These are phyloP conservation scores for Embiotoca jacksoni DNA, from an alignment of 2,113 vertebrate species.

Conservation along the genomic window DNA sequence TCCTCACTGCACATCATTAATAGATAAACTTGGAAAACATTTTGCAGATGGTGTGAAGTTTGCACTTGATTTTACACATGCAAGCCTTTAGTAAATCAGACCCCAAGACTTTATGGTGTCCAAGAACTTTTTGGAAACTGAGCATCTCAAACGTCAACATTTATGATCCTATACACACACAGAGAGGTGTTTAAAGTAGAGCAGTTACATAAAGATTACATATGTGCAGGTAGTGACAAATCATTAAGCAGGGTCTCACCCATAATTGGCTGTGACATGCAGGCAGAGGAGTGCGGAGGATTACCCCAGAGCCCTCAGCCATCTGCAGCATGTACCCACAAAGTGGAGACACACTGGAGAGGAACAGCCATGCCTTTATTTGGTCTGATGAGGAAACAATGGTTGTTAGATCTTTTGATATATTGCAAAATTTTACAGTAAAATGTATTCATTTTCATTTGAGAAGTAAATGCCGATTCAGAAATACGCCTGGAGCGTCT, in stretches of 20 bases:
- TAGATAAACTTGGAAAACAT: no score
- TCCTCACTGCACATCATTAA: no score
- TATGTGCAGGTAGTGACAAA: neutral
- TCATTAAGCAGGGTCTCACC: slow-evolving; percentile 60
- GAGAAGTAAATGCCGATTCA: neutral
- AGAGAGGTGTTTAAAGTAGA: slow-evolving; percentile 14
- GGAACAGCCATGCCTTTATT: slow-evolving; percentile 64
- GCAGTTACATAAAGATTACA: slow-evolving; percentile 3
- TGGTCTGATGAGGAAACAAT: slow-evolving; percentile 62
- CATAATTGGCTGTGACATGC: slow-evolving; percentile 74
- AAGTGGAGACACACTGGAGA: slow-evolving; percentile 46
- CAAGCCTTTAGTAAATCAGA: no score
- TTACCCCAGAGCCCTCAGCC: slow-evolving; percentile 38
- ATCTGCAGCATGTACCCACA: slow-evolving; percentile 73
- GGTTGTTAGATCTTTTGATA: neutral
- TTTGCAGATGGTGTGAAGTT: no score
- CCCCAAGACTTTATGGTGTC: neutral
- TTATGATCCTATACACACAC: neutral
- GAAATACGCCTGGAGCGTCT: no score
- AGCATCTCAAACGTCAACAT: neutral
- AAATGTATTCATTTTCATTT: neutral
- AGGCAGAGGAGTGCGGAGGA: slow-evolving; percentile 77
- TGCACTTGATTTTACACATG: no score
- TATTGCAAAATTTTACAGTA: neutral
- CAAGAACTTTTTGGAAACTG: neutral